Percentiles rank a stretch among this genome's conserved stretches.
Evolutionary conservation across 2,888 invertebrate species (phyloP).

Genomic region (Gnatocerus cornutus): DNA sequence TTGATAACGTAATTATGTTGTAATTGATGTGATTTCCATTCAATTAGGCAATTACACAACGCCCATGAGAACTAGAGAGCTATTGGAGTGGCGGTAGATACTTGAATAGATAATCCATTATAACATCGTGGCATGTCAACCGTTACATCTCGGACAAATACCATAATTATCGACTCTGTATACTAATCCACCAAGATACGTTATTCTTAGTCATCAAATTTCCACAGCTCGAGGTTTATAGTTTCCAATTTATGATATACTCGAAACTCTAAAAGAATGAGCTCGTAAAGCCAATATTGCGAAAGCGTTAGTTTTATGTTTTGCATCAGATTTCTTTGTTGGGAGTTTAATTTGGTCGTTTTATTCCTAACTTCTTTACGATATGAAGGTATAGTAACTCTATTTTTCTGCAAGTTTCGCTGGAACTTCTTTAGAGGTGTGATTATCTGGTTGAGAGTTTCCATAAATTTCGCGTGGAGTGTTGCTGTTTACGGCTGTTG

Average conservation of each 20-base stretch:
- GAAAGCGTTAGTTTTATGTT: slow-evolving; percentile 5
- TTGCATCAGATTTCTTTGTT: slow-evolving; percentile 12
- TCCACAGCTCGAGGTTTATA: not conserved
- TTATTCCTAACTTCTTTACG: slow-evolving; percentile 18
- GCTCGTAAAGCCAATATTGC: slow-evolving; percentile 11
- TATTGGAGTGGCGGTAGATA: slow-evolving; percentile 12
- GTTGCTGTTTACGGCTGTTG: slow-evolving; percentile 2
- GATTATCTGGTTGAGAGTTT: slow-evolving; percentile 3
- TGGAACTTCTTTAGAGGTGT: not conserved
- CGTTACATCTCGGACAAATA: slow-evolving; percentile 26
- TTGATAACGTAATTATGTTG: slow-evolving; percentile 10
- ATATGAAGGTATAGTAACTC: slow-evolving; percentile 6
- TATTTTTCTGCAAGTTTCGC: slow-evolving; percentile 4
- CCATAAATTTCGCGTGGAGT: not conserved
- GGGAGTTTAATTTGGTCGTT: slow-evolving; percentile 13
- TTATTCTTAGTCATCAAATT: not conserved
- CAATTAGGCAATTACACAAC: slow-evolving; percentile 33
- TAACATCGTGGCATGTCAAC: slow-evolving; percentile 21
- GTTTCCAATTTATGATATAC: slow-evolving; percentile 11
- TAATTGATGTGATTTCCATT: slow-evolving; percentile 30
- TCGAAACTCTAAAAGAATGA: slow-evolving; percentile 8
- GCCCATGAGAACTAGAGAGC: slow-evolving; percentile 12
- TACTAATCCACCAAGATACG: not conserved
- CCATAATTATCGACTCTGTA: slow-evolving; percentile 19
- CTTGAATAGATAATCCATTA: slow-evolving; percentile 18